phyloP scores from a whole-genome alignment of 2,888 invertebrate species.

The Stratiomys singularior region DNA sequence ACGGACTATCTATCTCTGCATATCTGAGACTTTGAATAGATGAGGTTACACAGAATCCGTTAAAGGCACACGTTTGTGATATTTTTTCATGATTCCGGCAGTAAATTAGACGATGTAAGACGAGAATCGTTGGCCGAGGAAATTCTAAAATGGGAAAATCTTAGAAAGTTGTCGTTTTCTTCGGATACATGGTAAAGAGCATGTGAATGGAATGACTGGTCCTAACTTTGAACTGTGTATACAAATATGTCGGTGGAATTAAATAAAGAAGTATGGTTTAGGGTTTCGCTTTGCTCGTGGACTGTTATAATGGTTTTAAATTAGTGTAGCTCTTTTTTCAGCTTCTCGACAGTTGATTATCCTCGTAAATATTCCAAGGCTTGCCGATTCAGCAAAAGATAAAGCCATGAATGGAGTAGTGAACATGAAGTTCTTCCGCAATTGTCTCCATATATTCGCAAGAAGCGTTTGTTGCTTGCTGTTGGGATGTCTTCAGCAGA shows the following conservation, averaged over 20 bases:
- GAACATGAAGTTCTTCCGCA: no score
- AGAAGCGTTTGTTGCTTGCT: no score
- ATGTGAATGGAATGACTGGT: slow-evolving; percentile 18
- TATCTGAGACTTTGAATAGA: slow-evolving; percentile 36
- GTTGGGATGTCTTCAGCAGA: no score
- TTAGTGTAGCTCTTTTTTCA: neutral
- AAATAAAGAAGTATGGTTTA: neutral
- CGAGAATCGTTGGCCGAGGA: slow-evolving; percentile 8
- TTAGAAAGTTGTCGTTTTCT: slow-evolving; percentile 26
- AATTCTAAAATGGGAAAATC: slow-evolving; percentile 48
- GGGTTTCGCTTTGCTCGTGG: neutral
- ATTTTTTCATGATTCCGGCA: slow-evolving; percentile 51
- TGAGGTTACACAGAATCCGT: slow-evolving; percentile 47
- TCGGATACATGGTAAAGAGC: neutral
- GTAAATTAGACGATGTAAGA: slow-evolving; percentile 49
- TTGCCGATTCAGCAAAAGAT: neutral
- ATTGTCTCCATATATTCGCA: no score
- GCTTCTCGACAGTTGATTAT: neutral
- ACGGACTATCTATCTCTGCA: slow-evolving; percentile 27
- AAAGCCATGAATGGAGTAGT: no score
- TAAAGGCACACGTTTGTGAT: slow-evolving; percentile 52
- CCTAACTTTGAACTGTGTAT: slow-evolving; percentile 9
- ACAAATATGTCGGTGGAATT: neutral
- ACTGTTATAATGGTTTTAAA: slow-evolving; percentile 7
- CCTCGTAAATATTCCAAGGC: neutral